Conservation (phyloP, 2,797 vertebrate species). For the Argyrosomus regius region DNA sequence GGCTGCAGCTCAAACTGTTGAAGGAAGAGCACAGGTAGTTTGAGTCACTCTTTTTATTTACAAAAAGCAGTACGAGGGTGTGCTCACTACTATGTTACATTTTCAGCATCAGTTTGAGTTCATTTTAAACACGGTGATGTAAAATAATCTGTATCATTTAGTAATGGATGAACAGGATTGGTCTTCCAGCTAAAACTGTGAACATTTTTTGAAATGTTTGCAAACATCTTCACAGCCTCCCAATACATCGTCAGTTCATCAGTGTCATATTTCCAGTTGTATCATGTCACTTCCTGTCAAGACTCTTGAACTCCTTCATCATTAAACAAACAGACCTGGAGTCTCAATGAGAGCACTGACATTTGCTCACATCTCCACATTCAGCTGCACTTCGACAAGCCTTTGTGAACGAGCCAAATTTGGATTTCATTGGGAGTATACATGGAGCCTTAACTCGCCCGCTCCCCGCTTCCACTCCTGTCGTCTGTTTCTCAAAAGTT, state of each 20-base stretch:
- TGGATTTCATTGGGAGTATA: conserved; percentile 34
- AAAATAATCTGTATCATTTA: too few species aligned
- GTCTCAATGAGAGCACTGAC: conserved; percentile 16
- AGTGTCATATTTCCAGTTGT: not conserved
- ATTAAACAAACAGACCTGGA: conserved; percentile 33
- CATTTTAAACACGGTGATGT: too few species aligned
- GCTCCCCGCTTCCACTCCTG: conserved; percentile 34
- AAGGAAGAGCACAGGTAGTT: too few species aligned
- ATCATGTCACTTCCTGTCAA: conserved; percentile 10
- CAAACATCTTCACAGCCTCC: not conserved
- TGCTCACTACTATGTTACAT: not conserved
- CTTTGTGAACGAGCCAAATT: conserved; percentile 47
- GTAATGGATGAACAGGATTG: not conserved
- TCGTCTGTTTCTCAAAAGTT: conserved; percentile 52
- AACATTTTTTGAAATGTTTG: not conserved
- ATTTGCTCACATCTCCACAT: conserved; percentile 23
- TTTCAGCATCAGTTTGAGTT: not conserved
- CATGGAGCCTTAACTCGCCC: conserved; percentile 26
- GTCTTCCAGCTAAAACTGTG: not conserved
- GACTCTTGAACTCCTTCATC: not conserved
- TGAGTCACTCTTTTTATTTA: too few species aligned
- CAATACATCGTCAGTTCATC: not conserved
- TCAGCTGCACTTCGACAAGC: conserved; percentile 21
- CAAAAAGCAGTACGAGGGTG: too few species aligned
- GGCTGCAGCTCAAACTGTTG: too few species aligned